Evolutionary conservation across 2,797 vertebrate genomes (phyloP), one percentile per base, ranked within the genome.

Genomic region (Rhodeus uyekii): DNA sequence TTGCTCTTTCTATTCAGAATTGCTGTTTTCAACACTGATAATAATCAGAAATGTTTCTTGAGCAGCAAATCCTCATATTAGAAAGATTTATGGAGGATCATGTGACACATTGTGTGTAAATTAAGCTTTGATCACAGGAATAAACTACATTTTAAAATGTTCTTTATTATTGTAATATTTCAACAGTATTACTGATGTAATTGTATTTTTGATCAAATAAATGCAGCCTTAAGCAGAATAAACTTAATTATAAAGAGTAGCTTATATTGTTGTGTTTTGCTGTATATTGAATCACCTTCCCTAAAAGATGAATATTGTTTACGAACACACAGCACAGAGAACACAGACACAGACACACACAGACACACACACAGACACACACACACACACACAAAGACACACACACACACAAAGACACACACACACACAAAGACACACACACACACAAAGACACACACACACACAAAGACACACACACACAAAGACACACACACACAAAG

Each of bases 401-500:
- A n/a, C n/a, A n/a, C n/a, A n/a, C n/a, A n/a, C n/a, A n/a, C n/a
- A n/a, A n/a, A n/a, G n/a, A n/a, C n/a, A n/a, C n/a, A n/a, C n/a
- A n/a, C n/a, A n/a, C n/a, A n/a, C n/a, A n/a, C n/a, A 71, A 32
- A 71, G 8, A 71, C 29, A 9, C 22, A n/a, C n/a, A n/a, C n/a
- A n/a, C n/a, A n/a, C n/a, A n/a, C n/a, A n/a, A n/a, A n/a, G n/a
- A n/a, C n/a, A n/a, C n/a, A n/a, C n/a, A n/a, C n/a, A n/a, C n/a
- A n/a, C n/a, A n/a, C n/a, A 72, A 4, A 38, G 13, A 8, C 8
- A 18, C 19, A 36, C 22, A 36, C 1, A 80, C 86, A 71, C 22
- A 83, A 42, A 78, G 83, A 9, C 6, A 46, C n/a, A n/a, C n/a
- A n/a, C n/a, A n/a, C n/a, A 48, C 44, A 71, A 32, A 71, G 8